Evolutionary conservation across 23 tunicate species (phyloP).

Genomic region (Ciona savignyi): DNA sequence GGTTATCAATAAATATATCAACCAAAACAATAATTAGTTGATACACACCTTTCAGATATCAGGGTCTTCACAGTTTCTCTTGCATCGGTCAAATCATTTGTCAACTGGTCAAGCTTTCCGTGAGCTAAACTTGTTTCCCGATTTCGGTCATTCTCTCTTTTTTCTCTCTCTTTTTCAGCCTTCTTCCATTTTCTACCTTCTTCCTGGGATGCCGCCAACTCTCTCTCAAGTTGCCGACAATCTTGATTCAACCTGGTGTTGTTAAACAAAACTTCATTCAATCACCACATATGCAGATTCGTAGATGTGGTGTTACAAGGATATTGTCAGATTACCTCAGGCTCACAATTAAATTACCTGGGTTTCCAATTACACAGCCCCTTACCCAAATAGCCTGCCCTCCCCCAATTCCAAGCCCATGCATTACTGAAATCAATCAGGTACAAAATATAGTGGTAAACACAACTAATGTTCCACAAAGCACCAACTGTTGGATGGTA

Average conservation of each 20-base stretch:
- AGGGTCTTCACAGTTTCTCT: conserved; percentile 20
- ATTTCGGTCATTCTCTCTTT: conserved; percentile 27
- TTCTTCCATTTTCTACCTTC: conserved; percentile 23
- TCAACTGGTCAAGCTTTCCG: conserved; percentile 34
- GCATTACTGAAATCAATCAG: too few species aligned
- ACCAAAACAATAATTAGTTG: too few species aligned
- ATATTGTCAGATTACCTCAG: neutral
- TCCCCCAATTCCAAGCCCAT: too few species aligned
- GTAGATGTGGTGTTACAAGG: too few species aligned
- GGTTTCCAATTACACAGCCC: too few species aligned
- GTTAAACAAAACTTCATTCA: neutral
- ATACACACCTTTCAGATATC: conserved; percentile 61
- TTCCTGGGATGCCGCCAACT: conserved; percentile 17
- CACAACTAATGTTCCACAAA: too few species aligned
- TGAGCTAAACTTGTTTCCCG: conserved; percentile 6
- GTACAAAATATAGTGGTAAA: too few species aligned
- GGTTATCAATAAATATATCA: too few species aligned
- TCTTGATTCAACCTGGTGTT: conserved; percentile 57
- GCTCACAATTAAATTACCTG: too few species aligned
- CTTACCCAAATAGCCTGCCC: too few species aligned
- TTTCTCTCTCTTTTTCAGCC: conserved; percentile 22
- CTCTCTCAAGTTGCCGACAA: conserved; percentile 48
- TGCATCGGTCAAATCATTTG: conserved; percentile 24
- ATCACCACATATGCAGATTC: too few species aligned
- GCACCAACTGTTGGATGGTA: conserved; percentile 52